Conservation (phyloP, 2,797 vertebrate species). For the Cephalopachus bancanus region DNA sequence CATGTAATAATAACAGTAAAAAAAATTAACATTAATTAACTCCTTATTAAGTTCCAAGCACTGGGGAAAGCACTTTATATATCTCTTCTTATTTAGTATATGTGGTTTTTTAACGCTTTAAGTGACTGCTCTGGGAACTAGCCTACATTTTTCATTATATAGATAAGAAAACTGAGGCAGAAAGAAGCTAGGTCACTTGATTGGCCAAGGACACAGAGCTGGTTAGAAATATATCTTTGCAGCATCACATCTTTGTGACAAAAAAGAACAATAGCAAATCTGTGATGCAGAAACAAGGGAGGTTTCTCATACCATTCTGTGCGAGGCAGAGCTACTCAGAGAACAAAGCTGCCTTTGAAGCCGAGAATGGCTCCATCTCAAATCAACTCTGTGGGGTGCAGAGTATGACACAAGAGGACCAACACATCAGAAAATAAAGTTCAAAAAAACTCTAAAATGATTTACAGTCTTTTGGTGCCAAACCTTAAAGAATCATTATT, state of each 20-base stretch:
- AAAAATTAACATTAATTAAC: constrained; percentile 10
- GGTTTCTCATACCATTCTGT: constrained; percentile 44
- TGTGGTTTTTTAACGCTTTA: background rate
- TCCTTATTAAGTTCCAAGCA: background rate
- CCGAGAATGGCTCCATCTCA: constrained; percentile 32
- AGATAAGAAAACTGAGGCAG: constrained; percentile 2
- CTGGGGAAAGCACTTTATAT: background rate
- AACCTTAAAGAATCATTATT: constrained; percentile 41
- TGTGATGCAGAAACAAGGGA: constrained; percentile 62
- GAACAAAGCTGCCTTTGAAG: constrained; percentile 78
- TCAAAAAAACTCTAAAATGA: constrained; percentile 33
- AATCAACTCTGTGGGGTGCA: constrained; percentile 45
- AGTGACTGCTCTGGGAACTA: background rate
- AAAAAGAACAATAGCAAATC: constrained; percentile 72
- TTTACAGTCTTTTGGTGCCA: constrained; percentile 46
- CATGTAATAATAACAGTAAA: background rate
- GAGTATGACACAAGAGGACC: background rate
- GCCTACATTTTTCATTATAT: background rate
- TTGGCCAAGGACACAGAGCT: background rate
- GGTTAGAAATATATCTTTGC: background rate
- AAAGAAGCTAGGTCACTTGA: constrained; percentile 56
- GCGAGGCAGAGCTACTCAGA: constrained; percentile 24
- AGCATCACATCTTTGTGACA: constrained; percentile 58
- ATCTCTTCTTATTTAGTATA: background rate
- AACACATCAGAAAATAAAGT: constrained; percentile 57